These are phyloP conservation scores for Exocentrus adspersus DNA, from an alignment of 2,888 invertebrate species.

Conservation along the genomic window DNA sequence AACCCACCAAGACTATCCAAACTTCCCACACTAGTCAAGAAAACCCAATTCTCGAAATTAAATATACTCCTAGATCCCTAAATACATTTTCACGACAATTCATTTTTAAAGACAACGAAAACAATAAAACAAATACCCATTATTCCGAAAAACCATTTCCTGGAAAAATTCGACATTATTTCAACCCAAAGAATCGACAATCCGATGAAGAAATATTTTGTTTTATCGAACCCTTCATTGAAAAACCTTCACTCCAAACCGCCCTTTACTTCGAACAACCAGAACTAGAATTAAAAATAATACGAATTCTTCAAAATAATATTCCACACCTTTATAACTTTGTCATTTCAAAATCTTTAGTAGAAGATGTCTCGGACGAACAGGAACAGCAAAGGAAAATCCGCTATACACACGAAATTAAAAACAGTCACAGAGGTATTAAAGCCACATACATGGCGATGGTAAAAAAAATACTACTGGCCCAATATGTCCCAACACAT, in stretches of 20 bases:
- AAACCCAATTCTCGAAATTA: conserved; percentile 20
- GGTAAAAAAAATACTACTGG: conserved; percentile 25
- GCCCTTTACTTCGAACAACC: conserved; percentile 4
- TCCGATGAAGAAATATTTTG: conserved; percentile 7
- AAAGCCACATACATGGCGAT: conserved; percentile 14
- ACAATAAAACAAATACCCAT: conserved; percentile 5
- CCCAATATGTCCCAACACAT: conserved; percentile 17
- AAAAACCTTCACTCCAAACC: neutral
- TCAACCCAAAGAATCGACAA: neutral
- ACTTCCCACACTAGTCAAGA: conserved; percentile 9
- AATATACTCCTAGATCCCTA: conserved; percentile 4
- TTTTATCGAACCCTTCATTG: neutral
- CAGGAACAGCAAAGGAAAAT: conserved; percentile 20
- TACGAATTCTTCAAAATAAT: conserved; percentile 12
- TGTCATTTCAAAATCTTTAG: conserved; percentile 6
- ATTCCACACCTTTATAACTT: conserved; percentile 6
- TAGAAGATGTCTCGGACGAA: conserved; percentile 11
- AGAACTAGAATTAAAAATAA: conserved; percentile 1
- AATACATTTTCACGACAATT: neutral
- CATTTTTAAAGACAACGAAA: conserved; percentile 3
- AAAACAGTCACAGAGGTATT: conserved; percentile 21
- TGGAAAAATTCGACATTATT: conserved; percentile 4
- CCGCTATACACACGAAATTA: conserved; percentile 19
- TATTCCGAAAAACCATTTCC: conserved; percentile 4
- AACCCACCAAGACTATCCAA: neutral